Evolutionary conservation across 2,888 invertebrate species (phyloP).

Genomic region (Cantharis rustica): DNA sequence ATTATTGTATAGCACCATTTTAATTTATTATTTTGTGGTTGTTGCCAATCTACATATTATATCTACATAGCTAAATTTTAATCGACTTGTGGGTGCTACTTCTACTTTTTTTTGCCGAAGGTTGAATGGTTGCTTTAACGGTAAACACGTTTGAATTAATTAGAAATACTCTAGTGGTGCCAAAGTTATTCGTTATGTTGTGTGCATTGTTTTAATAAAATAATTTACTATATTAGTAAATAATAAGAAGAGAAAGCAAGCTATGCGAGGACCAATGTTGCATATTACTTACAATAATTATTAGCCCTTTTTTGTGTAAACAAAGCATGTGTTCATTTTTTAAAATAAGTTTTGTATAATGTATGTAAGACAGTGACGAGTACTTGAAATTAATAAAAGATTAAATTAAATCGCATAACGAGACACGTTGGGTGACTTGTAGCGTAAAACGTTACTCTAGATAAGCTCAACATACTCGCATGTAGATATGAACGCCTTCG

Average conservation of each 20-base stretch:
- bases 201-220: not conserved
- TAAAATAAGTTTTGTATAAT: not conserved
- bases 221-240: slow-evolving; percentile 2
- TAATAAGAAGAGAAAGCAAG: slow-evolving; percentile 1
- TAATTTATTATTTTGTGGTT: not conserved
- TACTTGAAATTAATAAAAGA: slow-evolving; percentile 3
- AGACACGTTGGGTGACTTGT: slow-evolving; percentile 26
- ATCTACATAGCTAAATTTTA: not conserved
- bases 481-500: slow-evolving; percentile 48
- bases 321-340: slow-evolving; percentile 12
- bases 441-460: slow-evolving; percentile 32
- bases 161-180: slow-evolving; percentile 23
- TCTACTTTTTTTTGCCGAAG: not conserved
- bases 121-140: not conserved
- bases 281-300: not conserved
- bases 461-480: slow-evolving; percentile 44
- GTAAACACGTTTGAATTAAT: not conserved
- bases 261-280: slow-evolving; percentile 12
- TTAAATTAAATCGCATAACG: slow-evolving; percentile 24
- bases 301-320: slow-evolving; percentile 8
- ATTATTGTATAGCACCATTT: not conserved
- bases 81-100: not conserved
- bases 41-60: not conserved
- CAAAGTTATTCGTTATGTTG: slow-evolving; percentile 14
- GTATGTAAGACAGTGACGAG: slow-evolving; percentile 16